Conservation (phyloP, 2,797 vertebrate species). For the Sternotherus odoratus region DNA sequence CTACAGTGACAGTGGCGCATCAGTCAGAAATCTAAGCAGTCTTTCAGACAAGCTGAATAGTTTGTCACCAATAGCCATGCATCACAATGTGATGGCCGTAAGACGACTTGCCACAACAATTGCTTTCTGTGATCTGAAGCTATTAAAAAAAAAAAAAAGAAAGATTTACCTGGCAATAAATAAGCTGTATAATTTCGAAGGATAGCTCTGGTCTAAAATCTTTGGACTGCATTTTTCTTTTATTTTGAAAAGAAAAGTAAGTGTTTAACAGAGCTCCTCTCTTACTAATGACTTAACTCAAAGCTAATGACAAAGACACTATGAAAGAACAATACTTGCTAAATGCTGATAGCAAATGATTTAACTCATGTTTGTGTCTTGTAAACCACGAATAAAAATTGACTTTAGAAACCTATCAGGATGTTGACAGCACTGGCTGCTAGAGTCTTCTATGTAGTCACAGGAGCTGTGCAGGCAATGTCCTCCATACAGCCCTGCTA, state of each 20-base stretch:
- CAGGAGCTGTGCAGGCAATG: not conserved
- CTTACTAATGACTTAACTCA: not conserved
- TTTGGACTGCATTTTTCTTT: not conserved
- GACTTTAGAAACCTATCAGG: not conserved
- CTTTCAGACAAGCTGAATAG: conserved; percentile 38
- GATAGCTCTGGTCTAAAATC: conserved; percentile 53
- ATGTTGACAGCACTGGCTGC: not conserved
- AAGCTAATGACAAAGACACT: accelerated
- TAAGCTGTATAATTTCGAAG: conserved; percentile 30
- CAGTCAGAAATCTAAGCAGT: not conserved
- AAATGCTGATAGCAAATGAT: not conserved
- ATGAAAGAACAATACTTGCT: not conserved
- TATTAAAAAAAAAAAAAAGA: conserved; percentile 6
- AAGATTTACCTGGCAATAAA: conserved; percentile 27
- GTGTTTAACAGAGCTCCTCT: not conserved
- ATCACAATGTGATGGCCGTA: not conserved
- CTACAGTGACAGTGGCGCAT: not conserved
- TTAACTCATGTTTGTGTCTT: not conserved
- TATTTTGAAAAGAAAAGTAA: conserved; percentile 24
- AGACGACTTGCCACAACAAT: conserved; percentile 52
- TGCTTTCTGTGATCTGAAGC: conserved; percentile 47
- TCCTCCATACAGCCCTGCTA: not conserved
- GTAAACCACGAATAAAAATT: not conserved
- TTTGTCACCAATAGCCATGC: not conserved
- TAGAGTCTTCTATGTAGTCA: not conserved